Base-by-base conservation (phyloP, 92 coral and sea anemone genomes). In the Micromussa lordhowensis region DNA sequence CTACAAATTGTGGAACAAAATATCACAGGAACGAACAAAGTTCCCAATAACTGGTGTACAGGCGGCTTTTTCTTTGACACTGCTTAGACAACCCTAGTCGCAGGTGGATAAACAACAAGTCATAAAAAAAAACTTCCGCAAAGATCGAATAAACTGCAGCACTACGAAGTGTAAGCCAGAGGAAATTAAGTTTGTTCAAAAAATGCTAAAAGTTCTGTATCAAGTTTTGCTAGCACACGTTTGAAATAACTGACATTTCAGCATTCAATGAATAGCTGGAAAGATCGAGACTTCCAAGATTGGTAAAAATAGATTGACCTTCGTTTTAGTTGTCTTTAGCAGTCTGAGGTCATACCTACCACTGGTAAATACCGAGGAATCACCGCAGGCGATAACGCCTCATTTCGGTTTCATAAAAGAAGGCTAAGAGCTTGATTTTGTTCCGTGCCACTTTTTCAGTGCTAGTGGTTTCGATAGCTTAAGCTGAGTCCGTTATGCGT, bases 341-440 rank as follows among this genome's bases (percentile, higher is more conserved):
- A 63, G 69, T 63, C 17, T 75, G 79, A 26, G 80, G 80, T 48
- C 26, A 77, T 22, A 12, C 71, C 32, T 0, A 66, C 81, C 81
- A 51, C 66, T 77, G 55, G 31, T 16, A 77, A 51, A 77, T 15
- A 53, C 35, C 31, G 15, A 28, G 29, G 7, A 49, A 44, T 40
- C 78, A 38, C 78, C 32, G 34, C 71, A 31, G 78, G 53, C 58
- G 15, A 28, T 19, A 13, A 77, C 36, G 55, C 16, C 64, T 38
- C 34, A 44, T 51, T 77, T 28, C 81, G 51, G 40, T 77, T 77
- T 49, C 63, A 49, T 48, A 75, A 75, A 40, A 13, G 17, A 34
- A 75, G 79, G 13, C 2, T 14, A 38, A 75, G 28, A 22, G 24
- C 1, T 44, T 44, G 10, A 44, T 31, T 36, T 24, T 38, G 49